Evolutionary conservation across 2,888 invertebrate species (phyloP).

Genomic region (Pristionchus entomophagus): DNA sequence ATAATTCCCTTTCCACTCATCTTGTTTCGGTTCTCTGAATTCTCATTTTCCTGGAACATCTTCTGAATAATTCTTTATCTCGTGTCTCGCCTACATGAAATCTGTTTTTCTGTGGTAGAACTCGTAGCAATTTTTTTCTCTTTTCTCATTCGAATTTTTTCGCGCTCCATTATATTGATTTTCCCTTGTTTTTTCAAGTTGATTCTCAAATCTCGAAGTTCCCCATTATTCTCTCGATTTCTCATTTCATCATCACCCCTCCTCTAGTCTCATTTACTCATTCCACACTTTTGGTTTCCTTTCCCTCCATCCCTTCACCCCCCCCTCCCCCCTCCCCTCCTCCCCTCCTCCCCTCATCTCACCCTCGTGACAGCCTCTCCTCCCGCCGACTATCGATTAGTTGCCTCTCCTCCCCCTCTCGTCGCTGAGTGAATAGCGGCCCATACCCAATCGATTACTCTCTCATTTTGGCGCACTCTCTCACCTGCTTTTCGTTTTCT

Average conservation of each 20-base stretch:
- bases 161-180: not conserved
- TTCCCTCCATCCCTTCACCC: too few species aligned
- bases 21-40: not conserved
- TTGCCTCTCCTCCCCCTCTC: slow-evolving; percentile 30
- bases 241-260: not conserved
- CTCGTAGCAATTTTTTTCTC: not conserved
- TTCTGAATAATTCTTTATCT: not conserved
- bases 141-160: not conserved
- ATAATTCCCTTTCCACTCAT: not conserved
- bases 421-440: slow-evolving; percentile 36
- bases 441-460: slow-evolving; percentile 22
- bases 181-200: not conserved
- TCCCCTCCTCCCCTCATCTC: not conserved
- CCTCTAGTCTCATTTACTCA: not conserved
- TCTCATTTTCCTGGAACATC: too few species aligned
- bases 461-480: not conserved
- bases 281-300: slow-evolving; percentile 6
- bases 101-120: too few species aligned
- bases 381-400: slow-evolving; percentile 33
- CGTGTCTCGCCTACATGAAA: not conserved
- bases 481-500: not conserved
- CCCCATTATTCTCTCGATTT: not conserved
- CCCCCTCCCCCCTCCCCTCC: not conserved
- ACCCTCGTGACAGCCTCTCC: slow-evolving; percentile 28
- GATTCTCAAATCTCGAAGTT: not conserved